phyloP scores from a whole-genome alignment of 2,113 vertebrate genomes.

The Perccottus glenii region DNA sequence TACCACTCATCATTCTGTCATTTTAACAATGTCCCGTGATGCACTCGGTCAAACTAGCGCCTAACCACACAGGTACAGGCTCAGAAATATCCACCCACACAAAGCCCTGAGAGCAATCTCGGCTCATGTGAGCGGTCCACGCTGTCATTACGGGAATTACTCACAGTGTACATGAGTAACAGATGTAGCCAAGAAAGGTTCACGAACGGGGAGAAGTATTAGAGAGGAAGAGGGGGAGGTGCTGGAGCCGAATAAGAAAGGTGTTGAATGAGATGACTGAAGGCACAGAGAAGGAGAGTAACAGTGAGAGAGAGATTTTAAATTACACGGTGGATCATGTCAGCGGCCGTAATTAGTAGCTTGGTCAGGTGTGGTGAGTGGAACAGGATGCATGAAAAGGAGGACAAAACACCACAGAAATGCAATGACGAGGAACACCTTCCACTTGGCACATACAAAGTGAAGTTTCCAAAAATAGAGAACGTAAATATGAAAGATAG shows the following conservation, averaged over 20 bases:
- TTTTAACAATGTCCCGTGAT: slow-evolving; percentile 36
- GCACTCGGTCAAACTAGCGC: neutral
- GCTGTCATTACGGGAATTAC: slow-evolving; percentile 38
- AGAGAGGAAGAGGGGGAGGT: neutral
- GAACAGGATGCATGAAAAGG: slow-evolving; percentile 61
- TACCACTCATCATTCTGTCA: slow-evolving; percentile 14
- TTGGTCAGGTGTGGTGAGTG: slow-evolving; percentile 75
- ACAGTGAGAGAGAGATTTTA: slow-evolving; percentile 61
- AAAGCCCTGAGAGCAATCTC: slow-evolving; percentile 11
- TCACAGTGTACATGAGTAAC: slow-evolving; percentile 37
- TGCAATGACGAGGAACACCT: slow-evolving; percentile 2
- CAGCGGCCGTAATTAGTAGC: slow-evolving; percentile 71
- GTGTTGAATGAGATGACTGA: slow-evolving; percentile 73
- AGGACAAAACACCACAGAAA: slow-evolving; percentile 37
- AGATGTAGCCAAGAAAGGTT: slow-evolving; percentile 26
- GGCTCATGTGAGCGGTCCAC: slow-evolving; percentile 2
- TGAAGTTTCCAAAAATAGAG: slow-evolving; percentile 22
- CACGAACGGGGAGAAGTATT: slow-evolving; percentile 45
- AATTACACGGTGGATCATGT: slow-evolving; percentile 73
- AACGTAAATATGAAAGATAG: slow-evolving; percentile 34
- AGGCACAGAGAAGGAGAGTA: slow-evolving; percentile 47
- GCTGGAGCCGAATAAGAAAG: slow-evolving; percentile 55
- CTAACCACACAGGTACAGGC: neutral
- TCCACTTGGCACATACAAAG: slow-evolving; percentile 5
- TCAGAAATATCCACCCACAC: slow-evolving; percentile 22